Conservation (phyloP, 2,797 vertebrate species). For the Cyprinodon diabolis region DNA sequence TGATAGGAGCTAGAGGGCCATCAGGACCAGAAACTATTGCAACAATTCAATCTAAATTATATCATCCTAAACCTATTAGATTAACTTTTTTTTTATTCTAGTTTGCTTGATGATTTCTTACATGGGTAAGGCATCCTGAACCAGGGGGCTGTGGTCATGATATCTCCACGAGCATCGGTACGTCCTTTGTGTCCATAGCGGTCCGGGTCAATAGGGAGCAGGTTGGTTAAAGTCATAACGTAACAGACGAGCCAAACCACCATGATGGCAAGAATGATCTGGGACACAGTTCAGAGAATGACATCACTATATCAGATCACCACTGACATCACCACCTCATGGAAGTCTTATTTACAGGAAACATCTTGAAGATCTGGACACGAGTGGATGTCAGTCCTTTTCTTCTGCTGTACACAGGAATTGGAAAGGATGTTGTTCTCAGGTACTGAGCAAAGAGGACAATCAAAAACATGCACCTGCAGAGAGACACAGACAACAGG, state of each 20-base stretch:
- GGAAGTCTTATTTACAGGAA: slow-evolving; percentile 83
- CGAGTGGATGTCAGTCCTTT: slow-evolving; percentile 81
- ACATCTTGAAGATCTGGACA: slow-evolving; percentile 95
- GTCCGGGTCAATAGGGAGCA: slow-evolving; percentile 82
- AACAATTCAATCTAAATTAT: no score
- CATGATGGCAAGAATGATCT: slow-evolving; percentile 93
- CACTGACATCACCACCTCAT: neutral
- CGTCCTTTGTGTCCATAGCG: slow-evolving; percentile 90
- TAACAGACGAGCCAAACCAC: slow-evolving; percentile 93
- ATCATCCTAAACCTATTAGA: no score
- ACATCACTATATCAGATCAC: neutral
- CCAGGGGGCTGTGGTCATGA: slow-evolving; percentile 91
- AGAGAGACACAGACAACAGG: slow-evolving; percentile 4
- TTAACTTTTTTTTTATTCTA: no score
- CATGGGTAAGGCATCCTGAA: slow-evolving; percentile 96
- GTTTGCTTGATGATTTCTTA: slow-evolving; percentile 67
- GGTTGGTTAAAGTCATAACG: slow-evolving; percentile 83
- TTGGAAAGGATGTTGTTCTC: slow-evolving; percentile 79
- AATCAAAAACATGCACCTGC: slow-evolving; percentile 90
- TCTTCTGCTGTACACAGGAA: slow-evolving; percentile 85
- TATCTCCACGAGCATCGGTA: slow-evolving; percentile 92
- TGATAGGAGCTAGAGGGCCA: no score
- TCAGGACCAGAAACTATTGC: no score
- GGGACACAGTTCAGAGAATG: neutral
- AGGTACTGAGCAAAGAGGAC: slow-evolving; percentile 94